phyloP scores from a whole-genome alignment of 1,140 invertebrate genomes.

The Pogonus chalceus region DNA sequence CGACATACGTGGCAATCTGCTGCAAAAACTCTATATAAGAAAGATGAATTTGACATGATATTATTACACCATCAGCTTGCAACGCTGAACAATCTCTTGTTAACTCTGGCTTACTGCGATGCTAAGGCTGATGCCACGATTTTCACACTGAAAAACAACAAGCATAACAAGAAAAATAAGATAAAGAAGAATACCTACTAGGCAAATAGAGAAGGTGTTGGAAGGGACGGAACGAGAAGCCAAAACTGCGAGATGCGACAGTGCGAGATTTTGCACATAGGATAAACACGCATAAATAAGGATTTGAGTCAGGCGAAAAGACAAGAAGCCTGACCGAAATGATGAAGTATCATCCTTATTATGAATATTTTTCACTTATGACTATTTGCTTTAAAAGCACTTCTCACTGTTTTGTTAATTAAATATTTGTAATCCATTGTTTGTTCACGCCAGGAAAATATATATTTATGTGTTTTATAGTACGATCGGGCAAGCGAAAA shows the following conservation, averaged over 20 bases:
- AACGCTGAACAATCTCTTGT: slow-evolving; percentile 1
- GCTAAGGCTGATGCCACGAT: background rate
- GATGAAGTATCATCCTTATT: background rate
- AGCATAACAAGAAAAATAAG: background rate
- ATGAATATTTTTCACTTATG: background rate
- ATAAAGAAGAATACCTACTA: background rate
- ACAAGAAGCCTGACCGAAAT: background rate
- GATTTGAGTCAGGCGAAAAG: too few relatives aligned
- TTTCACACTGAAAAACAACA: background rate
- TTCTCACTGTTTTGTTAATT: background rate
- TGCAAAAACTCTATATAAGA: background rate
- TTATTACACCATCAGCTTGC: slow-evolving; percentile 4
- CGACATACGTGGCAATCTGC: background rate
- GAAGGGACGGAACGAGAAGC: too few relatives aligned
- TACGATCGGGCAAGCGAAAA: too few relatives aligned
- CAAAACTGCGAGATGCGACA: too few relatives aligned
- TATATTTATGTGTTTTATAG: too few relatives aligned
- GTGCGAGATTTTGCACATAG: background rate
- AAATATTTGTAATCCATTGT: slow-evolving; percentile 5
- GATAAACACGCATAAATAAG: slow-evolving; percentile 5
- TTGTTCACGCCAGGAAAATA: too few relatives aligned
- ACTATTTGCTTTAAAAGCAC: background rate
- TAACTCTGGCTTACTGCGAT: slow-evolving; percentile 3
- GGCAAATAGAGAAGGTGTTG: slow-evolving; percentile 2
- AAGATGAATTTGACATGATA: slow-evolving; percentile 6